Evolutionary conservation across 2,888 invertebrate species (phyloP).

Genomic region (Capitulum mitella): DNA sequence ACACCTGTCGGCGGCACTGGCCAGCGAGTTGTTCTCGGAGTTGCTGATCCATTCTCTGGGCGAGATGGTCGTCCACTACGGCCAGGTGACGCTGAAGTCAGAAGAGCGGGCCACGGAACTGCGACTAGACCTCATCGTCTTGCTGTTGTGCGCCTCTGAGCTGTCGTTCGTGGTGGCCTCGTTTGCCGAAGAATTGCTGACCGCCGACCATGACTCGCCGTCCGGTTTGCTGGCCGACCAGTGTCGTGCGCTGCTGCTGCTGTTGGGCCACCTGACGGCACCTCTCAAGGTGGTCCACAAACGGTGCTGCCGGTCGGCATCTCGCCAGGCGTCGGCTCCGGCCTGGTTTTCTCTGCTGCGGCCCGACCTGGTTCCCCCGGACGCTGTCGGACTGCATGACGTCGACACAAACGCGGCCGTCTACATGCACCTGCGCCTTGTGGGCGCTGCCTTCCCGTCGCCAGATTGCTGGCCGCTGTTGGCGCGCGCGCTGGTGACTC

Average conservation of each 20-base stretch:
- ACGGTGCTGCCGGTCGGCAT: not conserved
- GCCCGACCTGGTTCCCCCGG: not conserved
- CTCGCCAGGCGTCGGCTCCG: not conserved
- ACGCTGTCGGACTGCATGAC: not conserved
- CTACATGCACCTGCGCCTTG: not conserved
- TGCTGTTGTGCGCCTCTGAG: not conserved
- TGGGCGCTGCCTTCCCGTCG: not conserved
- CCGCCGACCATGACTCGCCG: not conserved
- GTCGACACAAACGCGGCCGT: constrained; percentile 1
- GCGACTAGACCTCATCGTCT: not conserved
- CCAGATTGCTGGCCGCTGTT: not conserved
- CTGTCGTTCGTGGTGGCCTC: not conserved
- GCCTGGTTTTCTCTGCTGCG: constrained; percentile 8
- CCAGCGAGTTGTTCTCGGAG: not conserved
- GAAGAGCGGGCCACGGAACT: not conserved
- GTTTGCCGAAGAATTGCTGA: not conserved
- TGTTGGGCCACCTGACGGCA: not conserved
- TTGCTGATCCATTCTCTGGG: not conserved
- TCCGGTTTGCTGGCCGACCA: not conserved
- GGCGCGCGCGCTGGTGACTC: not conserved
- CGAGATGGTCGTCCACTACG: constrained; percentile 9
- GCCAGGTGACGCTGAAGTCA: not conserved
- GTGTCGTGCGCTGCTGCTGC: not conserved
- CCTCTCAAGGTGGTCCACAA: not conserved
- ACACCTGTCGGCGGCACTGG: not conserved